phyloP scores from a whole-genome alignment of 2,888 invertebrate genomes.

The Troides aeacus region DNA sequence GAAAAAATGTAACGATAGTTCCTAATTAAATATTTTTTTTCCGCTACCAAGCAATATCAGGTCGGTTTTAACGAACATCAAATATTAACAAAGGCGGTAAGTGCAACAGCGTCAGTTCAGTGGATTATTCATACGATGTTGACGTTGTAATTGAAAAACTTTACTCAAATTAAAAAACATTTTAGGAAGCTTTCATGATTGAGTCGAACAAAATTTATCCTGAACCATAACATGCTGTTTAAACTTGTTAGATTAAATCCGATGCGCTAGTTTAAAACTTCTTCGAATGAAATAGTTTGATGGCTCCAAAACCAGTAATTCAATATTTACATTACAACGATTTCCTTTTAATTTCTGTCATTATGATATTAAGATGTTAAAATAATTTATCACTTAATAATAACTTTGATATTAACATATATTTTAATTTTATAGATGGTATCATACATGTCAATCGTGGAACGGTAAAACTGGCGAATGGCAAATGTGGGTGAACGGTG shows the following conservation, averaged over 20 bases:
- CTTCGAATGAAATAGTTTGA: neutral
- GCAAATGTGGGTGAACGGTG: slow-evolving; percentile 93
- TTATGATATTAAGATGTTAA: too few relatives aligned
- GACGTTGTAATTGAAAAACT: too few relatives aligned
- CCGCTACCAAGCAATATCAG: neutral
- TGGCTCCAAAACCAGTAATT: too few relatives aligned
- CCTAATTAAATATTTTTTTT: neutral
- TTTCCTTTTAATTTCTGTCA: too few relatives aligned
- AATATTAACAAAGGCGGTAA: too few relatives aligned
- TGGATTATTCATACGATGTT: too few relatives aligned
- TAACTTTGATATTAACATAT: neutral
- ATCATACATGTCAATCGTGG: slow-evolving; percentile 93
- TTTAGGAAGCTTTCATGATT: too few relatives aligned
- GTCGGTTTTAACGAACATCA: neutral
- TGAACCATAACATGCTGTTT: neutral
- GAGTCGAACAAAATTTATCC: neutral
- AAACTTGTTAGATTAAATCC: neutral
- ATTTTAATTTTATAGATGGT: slow-evolving; percentile 82
- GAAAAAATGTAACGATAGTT: neutral
- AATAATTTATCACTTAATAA: too few relatives aligned
- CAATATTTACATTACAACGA: too few relatives aligned
- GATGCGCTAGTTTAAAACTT: neutral
- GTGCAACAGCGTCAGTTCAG: too few relatives aligned
- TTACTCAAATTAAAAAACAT: too few relatives aligned
- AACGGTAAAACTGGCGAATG: slow-evolving; percentile 93